Base-by-base conservation (phyloP, 2,797 vertebrate species). In the Phaenicophaeus curvirostris region DNA sequence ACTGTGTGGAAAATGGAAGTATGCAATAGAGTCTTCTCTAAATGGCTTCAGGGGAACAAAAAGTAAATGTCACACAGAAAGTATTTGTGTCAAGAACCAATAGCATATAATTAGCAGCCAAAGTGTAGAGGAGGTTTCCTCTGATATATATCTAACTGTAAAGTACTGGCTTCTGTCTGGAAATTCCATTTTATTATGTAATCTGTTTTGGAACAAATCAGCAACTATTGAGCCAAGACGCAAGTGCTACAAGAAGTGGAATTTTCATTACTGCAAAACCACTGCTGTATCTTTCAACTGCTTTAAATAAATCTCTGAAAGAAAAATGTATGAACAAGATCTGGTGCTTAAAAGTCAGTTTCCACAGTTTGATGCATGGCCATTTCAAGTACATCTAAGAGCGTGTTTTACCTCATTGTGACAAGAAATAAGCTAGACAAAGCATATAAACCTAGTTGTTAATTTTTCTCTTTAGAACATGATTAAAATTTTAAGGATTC, bases 101-200 rank as follows among this genome's bases (percentile, higher is more conserved):
- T 68, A 82, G 68, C 65, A 28, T 87, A 58, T 95, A 94, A 95
- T 96, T 96, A 94, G 37, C 50, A 96, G 85, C 72, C 73, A 93
- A 87, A 6, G 27, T 78, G 78, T 79, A 92, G 83, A 95, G 80
- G 71, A 97, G 48, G 88, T 57, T 94, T 94, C 66, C 85, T 54
- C 61, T 96, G 69, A 88, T 95, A 79, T 78, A 89, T 55, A 95
- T 94, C 72, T 93, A 94, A 31, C 51, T 94, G 11, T 74, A 80
- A 92, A 97, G 87, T 85, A 68, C 63, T 95, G 91, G 95, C 58
- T 96, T 92, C 84, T 96, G 51, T 97, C 95, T 97, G 97, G 95
- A 97, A 97, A 97, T 90, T 95, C 83, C 63, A 97, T 96, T 97
- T 96, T 89, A 96, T 97, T 97, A 90, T 85, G 92, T 90, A 97